A percentile compares a stretch with the other conserved stretches of the same genome.
phyloP scores from a whole-genome alignment of 2,888 invertebrate genomes.

The Troides helena region DNA sequence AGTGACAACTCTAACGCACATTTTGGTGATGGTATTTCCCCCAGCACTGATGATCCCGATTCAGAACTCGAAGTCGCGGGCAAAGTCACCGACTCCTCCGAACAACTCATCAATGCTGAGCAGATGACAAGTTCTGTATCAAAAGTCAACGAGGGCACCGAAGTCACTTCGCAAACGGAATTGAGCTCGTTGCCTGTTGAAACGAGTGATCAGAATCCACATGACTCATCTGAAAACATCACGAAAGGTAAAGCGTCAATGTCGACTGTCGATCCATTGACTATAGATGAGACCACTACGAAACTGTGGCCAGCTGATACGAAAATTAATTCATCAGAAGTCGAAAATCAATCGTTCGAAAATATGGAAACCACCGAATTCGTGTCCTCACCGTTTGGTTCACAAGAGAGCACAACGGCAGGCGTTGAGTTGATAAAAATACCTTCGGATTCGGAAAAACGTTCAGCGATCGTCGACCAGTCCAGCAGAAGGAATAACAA shows the following conservation, averaged over 20 bases:
- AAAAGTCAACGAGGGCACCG: constrained; percentile 58
- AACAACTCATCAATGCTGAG: constrained; percentile 39
- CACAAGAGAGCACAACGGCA: constrained; percentile 63
- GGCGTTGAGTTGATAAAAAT: constrained; percentile 66
- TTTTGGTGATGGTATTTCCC: constrained; percentile 26
- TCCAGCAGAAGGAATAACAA: constrained; percentile 50
- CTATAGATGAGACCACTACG: constrained; percentile 40
- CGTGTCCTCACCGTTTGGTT: constrained; percentile 56
- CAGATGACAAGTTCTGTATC: constrained; percentile 49
- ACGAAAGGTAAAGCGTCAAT: constrained; percentile 48
- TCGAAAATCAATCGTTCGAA: constrained; percentile 51
- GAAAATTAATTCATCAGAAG: constrained; percentile 39
- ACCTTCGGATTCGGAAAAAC: constrained; percentile 52
- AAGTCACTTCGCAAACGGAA: constrained; percentile 67
- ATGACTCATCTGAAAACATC: constrained; percentile 53
- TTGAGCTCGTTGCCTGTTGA: constrained; percentile 69
- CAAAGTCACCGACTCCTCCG: constrained; percentile 16
- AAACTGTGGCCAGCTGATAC: constrained; percentile 49
- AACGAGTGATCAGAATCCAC: constrained; percentile 72
- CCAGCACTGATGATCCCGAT: constrained; percentile 22
- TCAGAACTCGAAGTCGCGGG: constrained; percentile 34
- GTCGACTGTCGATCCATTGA: constrained; percentile 47
- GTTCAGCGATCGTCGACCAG: constrained; percentile 57
- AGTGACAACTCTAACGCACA: constrained; percentile 20
- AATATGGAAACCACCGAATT: constrained; percentile 69